These are phyloP conservation scores for Tenebrio molitor DNA, from an alignment of 1,140 invertebrate genomes.

Conservation along the genomic window DNA sequence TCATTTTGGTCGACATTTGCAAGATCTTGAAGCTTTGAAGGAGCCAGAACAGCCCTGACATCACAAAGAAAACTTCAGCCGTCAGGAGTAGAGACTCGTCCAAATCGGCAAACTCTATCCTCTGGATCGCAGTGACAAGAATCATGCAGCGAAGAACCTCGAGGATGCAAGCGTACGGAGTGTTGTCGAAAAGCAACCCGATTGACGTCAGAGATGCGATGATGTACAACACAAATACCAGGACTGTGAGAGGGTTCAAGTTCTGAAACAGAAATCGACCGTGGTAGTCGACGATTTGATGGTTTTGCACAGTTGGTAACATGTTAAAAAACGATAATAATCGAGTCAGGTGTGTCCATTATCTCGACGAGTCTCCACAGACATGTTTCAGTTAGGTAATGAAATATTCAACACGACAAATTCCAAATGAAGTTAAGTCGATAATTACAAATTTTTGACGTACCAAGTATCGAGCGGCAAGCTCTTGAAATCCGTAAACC, in stretches of 20 bases:
- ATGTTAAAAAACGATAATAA: too few relatives aligned
- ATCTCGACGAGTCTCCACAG: too few relatives aligned
- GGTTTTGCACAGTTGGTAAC: too few relatives aligned
- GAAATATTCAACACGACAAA: too few relatives aligned
- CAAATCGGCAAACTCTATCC: constrained; percentile 56
- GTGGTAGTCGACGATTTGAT: too few relatives aligned
- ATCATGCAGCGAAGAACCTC: constrained; percentile 63
- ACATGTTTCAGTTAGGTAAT: too few relatives aligned
- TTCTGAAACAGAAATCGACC: constrained; percentile 69
- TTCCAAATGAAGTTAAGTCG: too few relatives aligned
- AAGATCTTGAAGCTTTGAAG: constrained; percentile 62
- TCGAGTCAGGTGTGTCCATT: too few relatives aligned
- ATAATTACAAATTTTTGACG: too few relatives aligned
- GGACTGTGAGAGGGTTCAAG: constrained; percentile 71
- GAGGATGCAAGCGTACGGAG: constrained; percentile 61
- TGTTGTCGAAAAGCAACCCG: constrained; percentile 77
- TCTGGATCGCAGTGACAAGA: constrained; percentile 61
- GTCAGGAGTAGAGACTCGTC: constrained; percentile 53
- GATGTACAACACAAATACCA: constrained; percentile 74
- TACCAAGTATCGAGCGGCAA: constrained; percentile 74
- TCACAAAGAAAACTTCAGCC: constrained; percentile 64
- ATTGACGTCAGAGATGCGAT: constrained; percentile 77
- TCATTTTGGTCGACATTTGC: constrained; percentile 54
- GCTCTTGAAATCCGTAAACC: constrained; percentile 75
- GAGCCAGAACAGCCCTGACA: constrained; percentile 67